phyloP scores from a whole-genome alignment of 2,888 invertebrate species.

The Hypomecis atomaria region DNA sequence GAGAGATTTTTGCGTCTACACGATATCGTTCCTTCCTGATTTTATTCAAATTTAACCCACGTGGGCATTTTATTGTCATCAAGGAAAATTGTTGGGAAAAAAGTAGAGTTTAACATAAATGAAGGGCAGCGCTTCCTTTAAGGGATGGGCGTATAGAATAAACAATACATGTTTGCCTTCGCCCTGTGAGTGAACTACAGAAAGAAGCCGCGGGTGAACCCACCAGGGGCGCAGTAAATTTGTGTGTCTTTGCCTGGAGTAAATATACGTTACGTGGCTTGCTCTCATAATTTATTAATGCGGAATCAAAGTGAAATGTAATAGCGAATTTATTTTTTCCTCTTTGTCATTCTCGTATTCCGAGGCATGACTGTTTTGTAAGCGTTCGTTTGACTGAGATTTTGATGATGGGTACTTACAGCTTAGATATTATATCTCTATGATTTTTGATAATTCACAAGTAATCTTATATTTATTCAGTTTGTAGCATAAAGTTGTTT shows the following conservation, averaged over 20 bases:
- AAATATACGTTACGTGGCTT: slow-evolving; percentile 35
- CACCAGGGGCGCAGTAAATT: slow-evolving; percentile 42
- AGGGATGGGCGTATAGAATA: slow-evolving; percentile 36
- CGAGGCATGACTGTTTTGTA: too few relatives aligned
- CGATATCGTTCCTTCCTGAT: slow-evolving; percentile 1
- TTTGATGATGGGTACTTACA: too few relatives aligned
- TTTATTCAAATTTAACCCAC: slow-evolving; percentile 24
- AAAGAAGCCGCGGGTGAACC: slow-evolving; percentile 39
- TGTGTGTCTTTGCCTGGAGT: slow-evolving; percentile 41
- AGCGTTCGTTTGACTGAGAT: too few relatives aligned
- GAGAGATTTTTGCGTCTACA: neutral
- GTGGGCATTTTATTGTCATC: slow-evolving; percentile 16
- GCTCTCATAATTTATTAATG: slow-evolving; percentile 33
- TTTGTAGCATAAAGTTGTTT: too few relatives aligned
- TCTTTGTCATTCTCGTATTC: neutral
- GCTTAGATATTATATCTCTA: too few relatives aligned
- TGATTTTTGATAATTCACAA: too few relatives aligned
- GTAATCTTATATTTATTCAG: too few relatives aligned
- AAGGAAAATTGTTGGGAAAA: slow-evolving; percentile 36
- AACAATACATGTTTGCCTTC: slow-evolving; percentile 40
- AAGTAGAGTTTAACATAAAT: slow-evolving; percentile 40
- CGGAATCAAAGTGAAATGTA: slow-evolving; percentile 15
- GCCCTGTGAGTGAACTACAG: slow-evolving; percentile 40
- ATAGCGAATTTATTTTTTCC: neutral
- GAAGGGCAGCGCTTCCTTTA: slow-evolving; percentile 34